Conservation (phyloP, 2,113 vertebrate genomes). For the Bos indicus region DNA sequence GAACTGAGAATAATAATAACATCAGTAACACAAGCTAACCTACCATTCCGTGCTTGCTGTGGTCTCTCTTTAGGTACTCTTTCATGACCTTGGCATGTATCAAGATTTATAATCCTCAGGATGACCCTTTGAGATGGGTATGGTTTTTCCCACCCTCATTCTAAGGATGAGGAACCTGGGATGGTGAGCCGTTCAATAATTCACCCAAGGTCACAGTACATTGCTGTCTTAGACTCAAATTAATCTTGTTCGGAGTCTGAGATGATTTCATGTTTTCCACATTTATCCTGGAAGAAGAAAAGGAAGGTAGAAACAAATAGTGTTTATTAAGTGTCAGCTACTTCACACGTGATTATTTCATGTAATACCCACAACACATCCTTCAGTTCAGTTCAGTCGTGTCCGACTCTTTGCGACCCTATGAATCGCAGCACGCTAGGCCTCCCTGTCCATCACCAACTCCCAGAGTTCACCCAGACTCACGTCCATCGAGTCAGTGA, state of each 20-base stretch:
- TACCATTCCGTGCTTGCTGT: fast-evolving
- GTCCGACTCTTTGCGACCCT: background rate
- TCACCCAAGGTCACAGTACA: background rate
- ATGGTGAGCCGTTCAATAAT: background rate
- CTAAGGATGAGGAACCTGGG: background rate
- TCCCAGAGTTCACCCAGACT: background rate
- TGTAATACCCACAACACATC: background rate
- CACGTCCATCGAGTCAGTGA: background rate
- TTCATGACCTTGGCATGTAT: background rate
- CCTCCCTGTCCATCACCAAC: background rate
- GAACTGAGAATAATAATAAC: background rate
- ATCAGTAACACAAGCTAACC: background rate
- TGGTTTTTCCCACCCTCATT: background rate
- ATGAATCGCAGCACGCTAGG: fast-evolving
- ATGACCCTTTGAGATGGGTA: background rate
- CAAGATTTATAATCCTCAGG: background rate
- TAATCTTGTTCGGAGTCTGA: background rate
- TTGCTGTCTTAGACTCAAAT: background rate
- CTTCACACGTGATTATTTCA: background rate
- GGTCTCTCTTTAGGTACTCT: background rate
- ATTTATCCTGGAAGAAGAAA: background rate
- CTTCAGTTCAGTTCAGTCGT: background rate
- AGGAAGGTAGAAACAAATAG: background rate
- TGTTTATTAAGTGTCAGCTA: background rate
- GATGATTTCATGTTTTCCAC: background rate